Conservation (phyloP, 2,888 invertebrate species). For the Zaprionus obscuricornis region DNA sequence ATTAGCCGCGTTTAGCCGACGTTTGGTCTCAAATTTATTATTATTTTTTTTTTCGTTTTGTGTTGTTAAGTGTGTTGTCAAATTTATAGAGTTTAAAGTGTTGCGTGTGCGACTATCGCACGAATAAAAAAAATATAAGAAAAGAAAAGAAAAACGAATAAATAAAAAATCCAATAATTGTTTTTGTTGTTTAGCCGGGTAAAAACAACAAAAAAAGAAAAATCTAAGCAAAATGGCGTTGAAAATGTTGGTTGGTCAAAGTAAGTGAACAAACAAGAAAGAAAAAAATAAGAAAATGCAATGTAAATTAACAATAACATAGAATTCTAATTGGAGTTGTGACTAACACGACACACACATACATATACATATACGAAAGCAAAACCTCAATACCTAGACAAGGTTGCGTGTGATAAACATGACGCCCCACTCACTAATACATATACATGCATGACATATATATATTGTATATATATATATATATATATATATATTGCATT, state of each 20-base stretch:
- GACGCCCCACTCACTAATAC: constrained; percentile 35
- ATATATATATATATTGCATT: background rate
- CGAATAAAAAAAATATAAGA: too few relatives aligned
- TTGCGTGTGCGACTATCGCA: constrained; percentile 26
- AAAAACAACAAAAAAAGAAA: constrained; percentile 16
- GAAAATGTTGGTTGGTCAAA: constrained; percentile 93
- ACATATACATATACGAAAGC: too few relatives aligned
- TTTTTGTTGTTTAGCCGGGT: constrained; percentile 24
- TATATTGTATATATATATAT: constrained; percentile 9
- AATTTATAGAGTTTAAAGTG: constrained; percentile 20
- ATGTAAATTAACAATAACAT: constrained; percentile 11
- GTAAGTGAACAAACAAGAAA: too few relatives aligned
- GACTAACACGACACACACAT: constrained; percentile 37
- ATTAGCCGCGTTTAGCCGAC: constrained; percentile 42
- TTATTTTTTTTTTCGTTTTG: constrained; percentile 43
- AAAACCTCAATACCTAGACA: constrained; percentile 3
- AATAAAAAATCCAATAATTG: constrained; percentile 1
- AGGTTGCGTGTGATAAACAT: constrained; percentile 44
- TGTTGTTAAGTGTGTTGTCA: constrained; percentile 30
- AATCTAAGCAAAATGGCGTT: constrained; percentile 88
- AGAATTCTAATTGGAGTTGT: constrained; percentile 34
- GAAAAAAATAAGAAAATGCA: constrained; percentile 7
- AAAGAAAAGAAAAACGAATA: too few relatives aligned
- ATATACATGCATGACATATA: constrained; percentile 3
- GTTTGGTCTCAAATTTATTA: constrained; percentile 38